Conservation (phyloP, 2,113 vertebrate genomes). For the Chrysochloris asiatica region DNA sequence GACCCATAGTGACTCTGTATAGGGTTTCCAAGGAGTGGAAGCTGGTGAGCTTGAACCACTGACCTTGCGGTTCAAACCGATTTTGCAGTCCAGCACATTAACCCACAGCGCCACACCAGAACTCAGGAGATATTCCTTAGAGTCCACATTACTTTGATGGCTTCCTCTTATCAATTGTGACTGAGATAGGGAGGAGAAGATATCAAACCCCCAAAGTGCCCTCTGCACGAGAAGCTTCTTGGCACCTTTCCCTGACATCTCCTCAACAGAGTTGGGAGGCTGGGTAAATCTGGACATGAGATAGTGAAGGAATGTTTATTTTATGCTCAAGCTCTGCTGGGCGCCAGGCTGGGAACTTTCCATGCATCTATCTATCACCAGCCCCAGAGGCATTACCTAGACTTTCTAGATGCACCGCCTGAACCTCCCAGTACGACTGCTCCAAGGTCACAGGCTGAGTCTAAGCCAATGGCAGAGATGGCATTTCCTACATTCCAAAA, state of each 20-base stretch:
- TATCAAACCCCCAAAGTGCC: not conserved
- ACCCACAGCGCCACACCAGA: too few relatives aligned
- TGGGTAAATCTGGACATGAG: not conserved
- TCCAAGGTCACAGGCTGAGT: not conserved
- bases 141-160: not conserved
- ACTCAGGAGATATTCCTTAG: too few relatives aligned
- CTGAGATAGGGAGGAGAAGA: not conserved
- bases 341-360: not conserved
- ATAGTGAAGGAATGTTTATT: not conserved
- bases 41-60: too few relatives aligned
- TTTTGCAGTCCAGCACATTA: too few relatives aligned
- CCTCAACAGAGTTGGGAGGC: not conserved
- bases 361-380: not conserved
- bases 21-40: too few relatives aligned
- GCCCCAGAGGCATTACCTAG: not conserved
- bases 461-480: fast-evolving
- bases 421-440: not conserved
- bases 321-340: not conserved
- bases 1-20: too few relatives aligned
- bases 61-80: too few relatives aligned
- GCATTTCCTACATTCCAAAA: not conserved
- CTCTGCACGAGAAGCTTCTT: not conserved
- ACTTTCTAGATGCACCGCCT: not conserved
- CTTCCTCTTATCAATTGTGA: not conserved
- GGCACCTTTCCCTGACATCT: not conserved